These are phyloP conservation scores for Metopolophium dirhodum DNA, from an alignment of 1,140 invertebrate genomes.

Conservation along the genomic window DNA sequence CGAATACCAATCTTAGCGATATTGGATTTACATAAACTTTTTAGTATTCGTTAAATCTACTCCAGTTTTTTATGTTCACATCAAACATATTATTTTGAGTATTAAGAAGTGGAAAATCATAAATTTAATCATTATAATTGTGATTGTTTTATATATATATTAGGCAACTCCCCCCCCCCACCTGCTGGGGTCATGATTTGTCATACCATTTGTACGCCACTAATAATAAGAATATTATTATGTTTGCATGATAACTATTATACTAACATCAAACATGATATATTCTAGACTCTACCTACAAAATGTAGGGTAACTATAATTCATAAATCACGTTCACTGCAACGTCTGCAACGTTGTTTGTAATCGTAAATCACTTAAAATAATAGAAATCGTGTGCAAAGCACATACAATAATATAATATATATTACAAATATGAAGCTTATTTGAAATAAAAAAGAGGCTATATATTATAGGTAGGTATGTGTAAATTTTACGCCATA, in stretches of 20 bases:
- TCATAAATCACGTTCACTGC: neutral
- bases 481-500: neutral
- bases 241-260: neutral
- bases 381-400: neutral
- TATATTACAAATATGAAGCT: neutral
- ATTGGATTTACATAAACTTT: no score
- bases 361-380: slow-evolving; percentile 20
- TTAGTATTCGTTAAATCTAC: no score
- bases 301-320: neutral
- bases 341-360: neutral
- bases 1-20: no score
- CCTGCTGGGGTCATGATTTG: neutral
- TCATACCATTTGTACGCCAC: neutral
- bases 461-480: neutral
- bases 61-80: no score
- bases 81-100: no score
- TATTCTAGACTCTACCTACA: neutral
- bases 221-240: neutral
- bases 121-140: no score
- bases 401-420: neutral
- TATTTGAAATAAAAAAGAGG: neutral
- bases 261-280: neutral
- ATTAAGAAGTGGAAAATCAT: no score
- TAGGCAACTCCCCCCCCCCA: no score
- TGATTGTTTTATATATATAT: no score